These are phyloP conservation scores for Volucella bombylans DNA, from an alignment of 2,888 invertebrate genomes.

Conservation along the genomic window DNA sequence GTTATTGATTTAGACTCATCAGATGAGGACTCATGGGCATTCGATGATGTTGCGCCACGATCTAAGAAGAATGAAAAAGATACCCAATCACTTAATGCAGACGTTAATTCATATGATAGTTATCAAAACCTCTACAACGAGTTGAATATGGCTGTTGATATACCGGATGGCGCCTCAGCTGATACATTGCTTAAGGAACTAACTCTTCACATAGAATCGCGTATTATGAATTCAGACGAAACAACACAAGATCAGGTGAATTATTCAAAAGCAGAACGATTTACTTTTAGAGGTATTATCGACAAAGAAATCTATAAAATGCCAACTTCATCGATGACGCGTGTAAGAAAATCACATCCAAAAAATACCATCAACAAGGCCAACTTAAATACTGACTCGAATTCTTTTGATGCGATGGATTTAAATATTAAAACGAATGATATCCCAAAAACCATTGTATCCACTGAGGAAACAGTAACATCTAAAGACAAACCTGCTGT, in stretches of 20 bases:
- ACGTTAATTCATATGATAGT: neutral
- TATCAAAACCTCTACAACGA: neutral
- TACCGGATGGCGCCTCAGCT: constrained; percentile 1
- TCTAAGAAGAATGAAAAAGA: neutral
- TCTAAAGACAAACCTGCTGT: no score
- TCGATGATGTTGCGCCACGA: neutral
- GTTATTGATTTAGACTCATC: constrained; percentile 34
- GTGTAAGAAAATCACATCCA: no score
- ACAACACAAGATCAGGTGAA: neutral
- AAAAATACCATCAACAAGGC: no score
- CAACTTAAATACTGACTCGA: no score
- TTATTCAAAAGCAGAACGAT: neutral
- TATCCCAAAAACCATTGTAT: no score
- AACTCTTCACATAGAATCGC: neutral
- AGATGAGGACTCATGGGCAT: constrained; percentile 28
- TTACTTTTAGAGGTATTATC: constrained; percentile 42
- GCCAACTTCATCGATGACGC: no score
- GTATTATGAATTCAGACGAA: neutral
- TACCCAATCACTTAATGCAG: neutral
- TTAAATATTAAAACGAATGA: no score
- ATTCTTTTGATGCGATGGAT: no score
- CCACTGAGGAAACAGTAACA: no score
- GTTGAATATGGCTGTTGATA: constrained; percentile 7
- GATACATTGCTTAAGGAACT: neutral
- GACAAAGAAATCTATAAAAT: neutral